Evolutionary conservation across 2,797 vertebrate genomes (phyloP), one percentile per base, ranked within the genome.

Genomic region (Rhodeus uyekii): DNA sequence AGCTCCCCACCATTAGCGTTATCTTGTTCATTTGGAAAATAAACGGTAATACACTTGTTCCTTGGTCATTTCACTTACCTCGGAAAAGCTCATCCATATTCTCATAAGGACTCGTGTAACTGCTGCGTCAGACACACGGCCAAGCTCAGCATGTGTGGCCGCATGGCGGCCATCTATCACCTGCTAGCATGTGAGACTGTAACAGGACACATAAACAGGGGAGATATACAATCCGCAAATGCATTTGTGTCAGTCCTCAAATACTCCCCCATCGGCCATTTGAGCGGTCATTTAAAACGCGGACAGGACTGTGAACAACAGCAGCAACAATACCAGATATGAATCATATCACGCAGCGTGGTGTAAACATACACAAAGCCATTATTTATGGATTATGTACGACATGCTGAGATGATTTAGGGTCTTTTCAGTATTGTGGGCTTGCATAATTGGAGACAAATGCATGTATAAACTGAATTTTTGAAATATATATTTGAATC

Each of bases 151-250:
- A 53, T 79, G 82, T 87, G 76, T 72, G 82, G 82, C 84, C 78
- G 81, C 78, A 34, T 67, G 46, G 69, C 36, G 58, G 76, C 84
- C 72, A 87, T 87, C 86, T 55, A 74, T 74, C 72, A 74, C 72
- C 72, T 38, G 72, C 72, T 55, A 76, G 46, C 55, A 76, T 46
- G 74, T 76, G 38, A 22, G 10, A 61, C 74, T 76, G 74, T 61
- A 86, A 84, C 80, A 34, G 80, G 73, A 78, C 82, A 84, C 86
- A 79, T 86, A 83, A 87, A 87, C 82, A 77, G 79, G 79, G 79
- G 79, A 86, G 84, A 87, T 86, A 87, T 84, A 86, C 84, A 86
- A 87, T 86, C 86, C 73, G 63, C 82, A 86, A 86, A 87, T 87
- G 84, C 84, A 86, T 87, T 87, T 84, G 84, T 87, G 84, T 85